Evolutionary conservation across 1,140 invertebrate species (phyloP).

Genomic region (Bombus fervidus): DNA sequence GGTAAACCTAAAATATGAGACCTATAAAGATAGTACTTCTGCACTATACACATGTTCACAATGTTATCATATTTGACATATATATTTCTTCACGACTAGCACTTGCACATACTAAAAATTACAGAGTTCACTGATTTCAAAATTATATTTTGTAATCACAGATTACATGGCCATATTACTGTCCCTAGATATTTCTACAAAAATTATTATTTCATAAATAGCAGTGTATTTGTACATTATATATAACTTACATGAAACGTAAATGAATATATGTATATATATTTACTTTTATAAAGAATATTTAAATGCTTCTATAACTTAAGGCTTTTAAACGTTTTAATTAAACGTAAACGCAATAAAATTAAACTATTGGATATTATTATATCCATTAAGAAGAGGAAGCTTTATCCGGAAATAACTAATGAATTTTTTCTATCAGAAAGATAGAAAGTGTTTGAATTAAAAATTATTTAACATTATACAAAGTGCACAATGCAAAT

Average conservation of each 20-base stretch:
- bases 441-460: neutral
- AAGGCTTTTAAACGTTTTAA: neutral
- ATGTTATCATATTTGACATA: neutral
- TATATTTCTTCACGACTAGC: neutral
- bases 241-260: slow-evolving; percentile 39
- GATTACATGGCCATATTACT: slow-evolving; percentile 54
- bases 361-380: neutral
- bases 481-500: neutral
- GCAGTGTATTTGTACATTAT: slow-evolving; percentile 36
- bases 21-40: neutral
- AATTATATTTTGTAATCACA: slow-evolving; percentile 60
- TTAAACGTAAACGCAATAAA: neutral
- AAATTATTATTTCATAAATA: slow-evolving; percentile 42
- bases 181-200: slow-evolving; percentile 58
- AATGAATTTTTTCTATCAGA: neutral
- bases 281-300: slow-evolving; percentile 13
- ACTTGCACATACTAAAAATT: slow-evolving; percentile 27
- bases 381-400: neutral
- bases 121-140: slow-evolving; percentile 33
- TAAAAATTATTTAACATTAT: neutral
- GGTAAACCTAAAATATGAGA: slow-evolving; percentile 19
- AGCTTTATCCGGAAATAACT: slow-evolving; percentile 25
- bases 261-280: neutral
- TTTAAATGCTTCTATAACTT: slow-evolving; percentile 22
- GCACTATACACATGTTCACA: neutral